Conservation (phyloP, 2,113 vertebrate species). For the Ploceus nigricollis region DNA sequence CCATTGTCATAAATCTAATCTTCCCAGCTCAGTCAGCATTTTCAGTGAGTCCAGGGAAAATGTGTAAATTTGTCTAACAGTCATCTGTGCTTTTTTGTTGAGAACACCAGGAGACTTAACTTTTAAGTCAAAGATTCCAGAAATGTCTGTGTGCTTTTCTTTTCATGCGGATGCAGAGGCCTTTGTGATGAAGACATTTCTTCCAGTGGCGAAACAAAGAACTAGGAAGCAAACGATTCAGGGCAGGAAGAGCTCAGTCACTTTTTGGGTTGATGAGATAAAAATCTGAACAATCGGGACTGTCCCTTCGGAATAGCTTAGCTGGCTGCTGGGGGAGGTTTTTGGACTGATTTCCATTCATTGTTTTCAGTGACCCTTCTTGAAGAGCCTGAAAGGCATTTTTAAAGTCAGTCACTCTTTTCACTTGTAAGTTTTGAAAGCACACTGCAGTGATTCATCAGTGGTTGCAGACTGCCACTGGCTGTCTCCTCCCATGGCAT, state of each 20-base stretch:
- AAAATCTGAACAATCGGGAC: constrained; percentile 20
- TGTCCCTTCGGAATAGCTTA: not conserved
- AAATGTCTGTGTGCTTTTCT: not conserved
- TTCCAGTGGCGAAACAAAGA: constrained; percentile 25
- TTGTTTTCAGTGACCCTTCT: constrained; percentile 39
- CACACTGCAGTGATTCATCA: not conserved
- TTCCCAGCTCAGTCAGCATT: not conserved
- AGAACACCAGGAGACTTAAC: not conserved
- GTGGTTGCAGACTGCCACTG: constrained; percentile 11
- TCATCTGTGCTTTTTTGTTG: not conserved
- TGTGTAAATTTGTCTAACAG: not conserved
- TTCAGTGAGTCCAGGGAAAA: not conserved
- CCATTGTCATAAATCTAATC: not conserved
- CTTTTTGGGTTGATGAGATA: constrained; percentile 37
- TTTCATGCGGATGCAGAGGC: not conserved
- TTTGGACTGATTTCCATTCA: constrained; percentile 50
- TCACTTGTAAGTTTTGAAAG: constrained; percentile 36
- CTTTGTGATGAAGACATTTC: constrained; percentile 29
- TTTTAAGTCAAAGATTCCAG: not conserved
- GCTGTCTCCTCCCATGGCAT: constrained; percentile 1
- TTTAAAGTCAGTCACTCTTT: not conserved
- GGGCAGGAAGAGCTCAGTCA: constrained; percentile 32
- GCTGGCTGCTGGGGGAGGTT: not conserved
- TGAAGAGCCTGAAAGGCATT: not conserved
- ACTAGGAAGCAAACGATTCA: constrained; percentile 11